These are phyloP conservation scores for Drosophila paulistorum DNA, from an alignment of 1,140 invertebrate genomes.

Conservation along the genomic window DNA sequence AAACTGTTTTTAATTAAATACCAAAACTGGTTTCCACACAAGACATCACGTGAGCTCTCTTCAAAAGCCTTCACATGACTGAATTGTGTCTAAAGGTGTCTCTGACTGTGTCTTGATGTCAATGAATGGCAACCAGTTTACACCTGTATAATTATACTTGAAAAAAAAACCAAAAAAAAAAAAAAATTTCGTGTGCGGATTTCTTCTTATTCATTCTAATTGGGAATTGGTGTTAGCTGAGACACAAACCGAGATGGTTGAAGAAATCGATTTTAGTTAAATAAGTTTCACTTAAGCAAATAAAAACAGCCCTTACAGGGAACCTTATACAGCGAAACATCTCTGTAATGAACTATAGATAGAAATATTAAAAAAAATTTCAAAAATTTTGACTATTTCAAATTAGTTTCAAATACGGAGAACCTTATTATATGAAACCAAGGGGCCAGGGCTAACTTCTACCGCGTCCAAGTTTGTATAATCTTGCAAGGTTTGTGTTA, in stretches of 20 bases:
- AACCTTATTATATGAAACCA: too few species aligned
- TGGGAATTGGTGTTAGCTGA: conserved; percentile 5
- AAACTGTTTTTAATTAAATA: conserved; percentile 15
- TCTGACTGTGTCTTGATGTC: conserved; percentile 14
- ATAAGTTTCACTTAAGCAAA: neutral
- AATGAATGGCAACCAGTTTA: conserved; percentile 53
- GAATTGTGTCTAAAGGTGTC: conserved; percentile 8
- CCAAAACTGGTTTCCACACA: conserved; percentile 26
- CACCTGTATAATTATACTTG: conserved; percentile 25
- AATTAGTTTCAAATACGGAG: too few species aligned
- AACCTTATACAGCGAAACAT: too few species aligned
- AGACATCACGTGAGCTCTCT: conserved; percentile 41
- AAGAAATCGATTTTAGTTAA: neutral
- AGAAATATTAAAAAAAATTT: too few species aligned
- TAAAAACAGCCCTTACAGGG: too few species aligned
- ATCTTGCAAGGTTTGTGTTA: too few species aligned
- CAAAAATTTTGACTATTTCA: too few species aligned
- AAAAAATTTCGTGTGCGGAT: neutral
- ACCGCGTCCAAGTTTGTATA: too few species aligned
- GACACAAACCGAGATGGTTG: conserved; percentile 18
- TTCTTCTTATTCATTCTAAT: conserved; percentile 8
- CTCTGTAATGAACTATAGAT: too few species aligned
- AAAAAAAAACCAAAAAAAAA: conserved; percentile 11
- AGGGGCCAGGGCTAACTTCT: too few species aligned
- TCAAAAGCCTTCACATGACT: conserved; percentile 9